Base-by-base conservation (phyloP, 2,113 vertebrate genomes). In the Smithornis capensis region DNA sequence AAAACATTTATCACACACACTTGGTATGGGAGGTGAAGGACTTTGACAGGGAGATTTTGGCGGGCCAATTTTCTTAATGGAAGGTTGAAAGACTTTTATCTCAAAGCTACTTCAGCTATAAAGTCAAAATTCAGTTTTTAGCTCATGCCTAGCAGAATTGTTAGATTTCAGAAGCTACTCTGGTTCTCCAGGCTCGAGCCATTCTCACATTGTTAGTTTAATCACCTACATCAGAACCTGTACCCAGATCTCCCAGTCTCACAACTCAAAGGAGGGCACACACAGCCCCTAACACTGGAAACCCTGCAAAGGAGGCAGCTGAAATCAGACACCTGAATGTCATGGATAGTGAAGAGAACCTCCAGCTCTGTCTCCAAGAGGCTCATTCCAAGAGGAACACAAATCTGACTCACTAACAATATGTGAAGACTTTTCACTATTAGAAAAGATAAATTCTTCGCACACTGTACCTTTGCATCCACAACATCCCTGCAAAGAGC, bases 91-190 rank as follows among this genome's bases (percentile, higher is more conserved):
- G 82, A 74, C 50, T 83, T 92, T 52, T 67, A 60, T 44, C 70
- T 81, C 50, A 67, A 83, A 74, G 44, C 27, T 52, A 82, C 62
- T 60, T 44, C 44, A 73, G 38, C 55, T 67, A 24, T 50, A 38
- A 83, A 93, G 83, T 40, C 37, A 80, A 95, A 75, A 91, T 9
- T 38, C 52, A 33, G 50, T 55, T 94, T 81, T 76, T 47, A 92
- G 29, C 37, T 70, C 45, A 17, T 29, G 27, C 14, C 65, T 84
- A 57, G 70, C 24, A 90, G 31, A 77, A 49, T 15, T 14, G 3
- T 31, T 29, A 50, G 31, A 75, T 38, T 37, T 55, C 68, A 89
- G 29, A 65, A 53, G 37, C 35, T 59, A 25, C 6, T 87, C 49
- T 44, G 33, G 31, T 49, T 92, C 63, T 77, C 74, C 42, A 52